Evolutionary conservation across 2,888 invertebrate species (phyloP).

Genomic region (Oscheius sp.): DNA sequence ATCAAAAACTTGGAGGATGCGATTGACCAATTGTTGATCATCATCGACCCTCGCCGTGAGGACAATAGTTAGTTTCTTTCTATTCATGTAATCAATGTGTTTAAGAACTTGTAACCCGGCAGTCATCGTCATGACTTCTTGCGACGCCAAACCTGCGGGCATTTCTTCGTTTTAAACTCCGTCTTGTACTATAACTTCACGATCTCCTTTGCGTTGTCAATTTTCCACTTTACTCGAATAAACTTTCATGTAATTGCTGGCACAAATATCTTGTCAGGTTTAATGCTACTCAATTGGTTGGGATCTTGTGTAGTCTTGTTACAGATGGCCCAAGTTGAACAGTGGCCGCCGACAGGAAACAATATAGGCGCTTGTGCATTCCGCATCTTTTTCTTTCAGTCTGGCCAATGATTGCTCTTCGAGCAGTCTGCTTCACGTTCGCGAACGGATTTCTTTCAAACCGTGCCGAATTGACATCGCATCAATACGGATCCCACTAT

Average conservation of each 20-base stretch:
- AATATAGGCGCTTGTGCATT: neutral
- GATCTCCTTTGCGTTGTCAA: neutral
- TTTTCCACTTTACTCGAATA: too few relatives aligned
- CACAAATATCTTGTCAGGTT: too few relatives aligned
- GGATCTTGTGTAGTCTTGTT: neutral
- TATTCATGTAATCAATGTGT: too few relatives aligned
- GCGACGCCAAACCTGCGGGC: neutral
- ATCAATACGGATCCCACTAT: conserved; percentile 88
- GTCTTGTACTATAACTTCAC: neutral
- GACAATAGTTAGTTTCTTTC: too few relatives aligned
- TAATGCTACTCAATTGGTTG: too few relatives aligned
- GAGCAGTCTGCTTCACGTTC: conserved; percentile 17
- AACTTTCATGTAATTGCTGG: too few relatives aligned
- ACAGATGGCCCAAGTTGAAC: neutral
- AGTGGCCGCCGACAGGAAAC: neutral
- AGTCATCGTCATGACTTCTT: conserved; percentile 18
- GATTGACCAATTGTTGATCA: too few relatives aligned
- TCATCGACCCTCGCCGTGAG: too few relatives aligned
- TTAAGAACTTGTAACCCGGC: conserved; percentile 7
- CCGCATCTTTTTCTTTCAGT: neutral
- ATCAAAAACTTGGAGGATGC: conserved; percentile 54
- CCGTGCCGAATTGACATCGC: conserved; percentile 74
- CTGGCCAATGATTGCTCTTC: conserved; percentile 2
- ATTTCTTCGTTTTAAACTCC: neutral
- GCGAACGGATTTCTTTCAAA: conserved; percentile 7